Evolutionary conservation across 2,888 invertebrate genomes (phyloP).

Genomic region (Cynaeus angustus): DNA sequence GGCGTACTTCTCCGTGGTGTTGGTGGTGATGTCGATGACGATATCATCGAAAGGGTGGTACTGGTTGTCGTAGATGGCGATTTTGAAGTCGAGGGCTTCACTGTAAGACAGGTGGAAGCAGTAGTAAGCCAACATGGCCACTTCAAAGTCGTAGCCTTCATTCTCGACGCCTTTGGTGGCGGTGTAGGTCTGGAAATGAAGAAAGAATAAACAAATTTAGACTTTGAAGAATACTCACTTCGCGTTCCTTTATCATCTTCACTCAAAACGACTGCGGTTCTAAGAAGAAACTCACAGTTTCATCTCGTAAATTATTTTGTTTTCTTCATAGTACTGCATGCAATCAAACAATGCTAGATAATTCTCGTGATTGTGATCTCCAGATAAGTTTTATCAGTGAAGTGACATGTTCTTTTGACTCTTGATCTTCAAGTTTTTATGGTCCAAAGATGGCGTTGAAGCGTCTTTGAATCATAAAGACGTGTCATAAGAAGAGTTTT

Average conservation of each 20-base stretch:
- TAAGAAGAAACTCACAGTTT: too few relatives aligned
- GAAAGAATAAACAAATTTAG: not conserved
- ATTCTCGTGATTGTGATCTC: too few relatives aligned
- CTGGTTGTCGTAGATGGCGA: slow-evolving; percentile 31
- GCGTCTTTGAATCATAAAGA: too few relatives aligned
- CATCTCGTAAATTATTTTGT: too few relatives aligned
- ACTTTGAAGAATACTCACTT: not conserved
- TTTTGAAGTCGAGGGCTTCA: slow-evolving; percentile 22
- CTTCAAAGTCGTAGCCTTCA: slow-evolving; percentile 38
- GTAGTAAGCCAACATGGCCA: slow-evolving; percentile 28
- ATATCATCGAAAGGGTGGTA: slow-evolving; percentile 40
- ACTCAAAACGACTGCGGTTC: not conserved
- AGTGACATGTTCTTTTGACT: too few relatives aligned
- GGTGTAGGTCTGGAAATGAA: slow-evolving; percentile 17
- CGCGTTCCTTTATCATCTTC: slow-evolving; percentile 19
- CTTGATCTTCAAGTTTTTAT: too few relatives aligned
- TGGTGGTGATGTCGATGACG: slow-evolving; percentile 16
- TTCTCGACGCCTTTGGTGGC: slow-evolving; percentile 38
- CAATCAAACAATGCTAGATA: too few relatives aligned
- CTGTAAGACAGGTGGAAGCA: slow-evolving; percentile 25
- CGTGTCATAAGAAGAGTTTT: too few relatives aligned
- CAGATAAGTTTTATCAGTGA: too few relatives aligned
- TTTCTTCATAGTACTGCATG: too few relatives aligned
- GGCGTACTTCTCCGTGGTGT: slow-evolving; percentile 18
- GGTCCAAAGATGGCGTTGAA: too few relatives aligned